Evolutionary conservation across 2,888 invertebrate species (phyloP), one percentile per base, ranked within the genome.

Genomic region (Selenia dentaria): DNA sequence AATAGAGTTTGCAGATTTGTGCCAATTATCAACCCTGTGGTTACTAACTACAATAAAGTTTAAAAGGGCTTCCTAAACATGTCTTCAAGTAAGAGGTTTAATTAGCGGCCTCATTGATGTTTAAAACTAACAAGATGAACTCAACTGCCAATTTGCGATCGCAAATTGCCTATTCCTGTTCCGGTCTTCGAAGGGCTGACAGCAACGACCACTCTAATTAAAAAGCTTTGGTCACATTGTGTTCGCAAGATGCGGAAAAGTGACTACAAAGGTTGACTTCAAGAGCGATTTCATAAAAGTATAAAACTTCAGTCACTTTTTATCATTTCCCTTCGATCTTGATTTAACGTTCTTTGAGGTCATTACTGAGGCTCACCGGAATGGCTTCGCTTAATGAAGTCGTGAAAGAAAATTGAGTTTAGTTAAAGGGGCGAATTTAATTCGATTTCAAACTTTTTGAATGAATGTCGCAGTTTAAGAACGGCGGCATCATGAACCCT

Each of bases 351-450:
- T 78, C 79, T 84, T 83, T 80, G 82, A 83, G 86, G 83, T 87
- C 85, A 85, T 89, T 86, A 86, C 83, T 77, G 83, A 80, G 84
- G 85, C 84, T 83, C 82, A 84, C 83, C 83, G 84, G 81, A 84
- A 87, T 84, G 79, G 84, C 77, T 79, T 73, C 82, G 80, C 82
- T 83, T 89, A 89, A 88, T 87, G 88, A 88, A 87, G 83, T 87
- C 88, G 81, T 85, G 83, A 83, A 86, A 82, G 86, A 86, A 86
- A 87, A 88, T 87, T 83, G 86, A 87, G 86, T 87, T 85, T 83
- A 85, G 84, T 85, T 83, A 86, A 88, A 88, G 84, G 86, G 86
- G 85, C 84, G 86, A 83, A 84, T 87, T 86, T 86, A 87, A 87
- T 87, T 88, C 82, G 84, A 86, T 86, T 87, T 76, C 83, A 82